Percentiles rank a stretch among this genome's conserved stretches.
Evolutionary conservation across 2,113 vertebrate species (phyloP).

Genomic region (Montifringilla adamsi): DNA sequence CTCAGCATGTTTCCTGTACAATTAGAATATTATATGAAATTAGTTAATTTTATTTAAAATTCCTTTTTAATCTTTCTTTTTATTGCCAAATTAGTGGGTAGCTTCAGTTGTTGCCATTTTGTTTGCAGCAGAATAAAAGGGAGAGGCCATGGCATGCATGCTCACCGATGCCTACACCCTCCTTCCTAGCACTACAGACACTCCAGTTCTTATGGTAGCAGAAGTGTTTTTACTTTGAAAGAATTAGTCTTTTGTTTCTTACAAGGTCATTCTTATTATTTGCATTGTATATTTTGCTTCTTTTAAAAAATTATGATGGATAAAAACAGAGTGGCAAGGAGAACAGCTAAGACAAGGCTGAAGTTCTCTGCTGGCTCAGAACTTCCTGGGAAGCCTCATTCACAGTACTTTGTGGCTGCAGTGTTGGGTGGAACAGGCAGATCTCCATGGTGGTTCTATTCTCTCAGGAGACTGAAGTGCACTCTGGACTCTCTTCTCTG

Average conservation of each 20-base stretch:
- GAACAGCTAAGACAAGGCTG: neutral
- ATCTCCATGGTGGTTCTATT: neutral
- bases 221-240: neutral
- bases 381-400: neutral
- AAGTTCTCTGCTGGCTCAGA: neutral
- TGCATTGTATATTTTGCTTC: neutral
- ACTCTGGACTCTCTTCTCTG: neutral
- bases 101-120: neutral
- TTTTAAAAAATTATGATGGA: neutral
- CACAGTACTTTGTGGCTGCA: neutral
- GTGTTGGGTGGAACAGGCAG: neutral
- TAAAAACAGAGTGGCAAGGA: neutral
- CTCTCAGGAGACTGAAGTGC: neutral
- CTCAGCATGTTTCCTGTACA: neutral
- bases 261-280: neutral
- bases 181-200: neutral
- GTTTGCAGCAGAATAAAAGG: neutral
- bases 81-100: neutral
- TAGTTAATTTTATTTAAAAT: neutral
- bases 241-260: neutral
- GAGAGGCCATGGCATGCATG: neutral
- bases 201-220: neutral
- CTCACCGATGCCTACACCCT: neutral
- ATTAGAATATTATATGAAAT: neutral
- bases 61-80: neutral